Conservation (phyloP, 2,113 vertebrate genomes). For the Saccopteryx bilineata region DNA sequence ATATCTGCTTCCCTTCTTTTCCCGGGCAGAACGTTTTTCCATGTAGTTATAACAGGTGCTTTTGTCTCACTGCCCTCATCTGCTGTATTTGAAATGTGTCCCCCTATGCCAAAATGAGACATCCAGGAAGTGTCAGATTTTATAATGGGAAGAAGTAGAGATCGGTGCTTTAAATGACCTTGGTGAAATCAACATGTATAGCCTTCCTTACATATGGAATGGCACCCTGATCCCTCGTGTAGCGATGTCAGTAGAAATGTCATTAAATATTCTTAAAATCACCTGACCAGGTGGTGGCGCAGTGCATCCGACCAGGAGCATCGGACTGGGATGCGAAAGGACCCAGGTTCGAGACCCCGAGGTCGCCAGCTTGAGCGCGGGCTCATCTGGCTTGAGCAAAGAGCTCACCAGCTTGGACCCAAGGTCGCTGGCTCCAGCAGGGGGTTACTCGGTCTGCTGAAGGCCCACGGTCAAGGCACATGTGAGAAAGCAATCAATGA, state of each 20-base stretch:
- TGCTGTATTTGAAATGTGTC: neutral
- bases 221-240: neutral
- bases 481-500: too few species aligned
- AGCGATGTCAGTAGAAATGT: neutral
- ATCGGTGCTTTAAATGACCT: neutral
- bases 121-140: neutral
- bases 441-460: too few species aligned
- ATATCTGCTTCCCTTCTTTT: neutral
- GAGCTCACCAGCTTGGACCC: too few species aligned
- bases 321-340: too few species aligned
- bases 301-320: too few species aligned
- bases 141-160: neutral
- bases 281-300: too few species aligned
- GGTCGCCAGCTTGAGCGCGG: too few species aligned
- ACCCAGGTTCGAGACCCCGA: too few species aligned
- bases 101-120: neutral
- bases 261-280: neutral
- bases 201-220: neutral
- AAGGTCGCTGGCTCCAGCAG: too few species aligned
- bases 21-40: conserved; percentile 6
- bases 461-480: too few species aligned
- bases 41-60: neutral
- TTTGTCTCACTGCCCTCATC: conserved; percentile 39
- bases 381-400: too few species aligned
- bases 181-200: neutral